Conservation (phyloP, 2,113 vertebrate species). For the human (Homo sapiens) region DNA sequence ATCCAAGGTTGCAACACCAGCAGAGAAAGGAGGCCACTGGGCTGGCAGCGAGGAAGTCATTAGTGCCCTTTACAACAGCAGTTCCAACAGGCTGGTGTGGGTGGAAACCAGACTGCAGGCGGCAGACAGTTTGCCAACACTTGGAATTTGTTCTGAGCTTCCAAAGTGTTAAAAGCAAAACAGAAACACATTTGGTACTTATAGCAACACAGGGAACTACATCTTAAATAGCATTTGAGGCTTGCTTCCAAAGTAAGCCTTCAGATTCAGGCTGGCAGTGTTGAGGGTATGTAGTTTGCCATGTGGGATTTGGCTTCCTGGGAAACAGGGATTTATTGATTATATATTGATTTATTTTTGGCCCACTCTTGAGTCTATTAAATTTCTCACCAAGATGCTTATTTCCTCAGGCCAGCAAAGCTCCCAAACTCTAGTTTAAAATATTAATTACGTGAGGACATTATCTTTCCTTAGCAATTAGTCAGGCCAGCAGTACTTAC, state of each 20-base stretch:
- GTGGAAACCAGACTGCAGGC: constrained; percentile 50
- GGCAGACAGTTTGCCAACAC: constrained; percentile 44
- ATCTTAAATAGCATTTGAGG: background rate
- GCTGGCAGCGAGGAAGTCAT: background rate
- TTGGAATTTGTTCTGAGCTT: constrained; percentile 14
- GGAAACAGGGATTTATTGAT: background rate
- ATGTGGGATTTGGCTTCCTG: background rate
- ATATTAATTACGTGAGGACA: background rate
- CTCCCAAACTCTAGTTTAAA: background rate
- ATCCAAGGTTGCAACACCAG: rapidly evolving
- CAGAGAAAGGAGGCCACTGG: background rate
- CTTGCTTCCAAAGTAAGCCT: background rate
- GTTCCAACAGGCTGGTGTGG: background rate
- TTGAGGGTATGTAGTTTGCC: background rate
- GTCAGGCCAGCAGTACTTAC: background rate
- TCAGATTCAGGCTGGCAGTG: background rate
- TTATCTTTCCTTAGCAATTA: background rate
- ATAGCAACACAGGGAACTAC: background rate
- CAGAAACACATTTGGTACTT: constrained; percentile 49
- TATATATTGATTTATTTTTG: background rate
- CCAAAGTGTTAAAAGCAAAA: constrained; percentile 66
- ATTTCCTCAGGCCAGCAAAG: background rate
- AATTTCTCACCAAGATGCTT: background rate
- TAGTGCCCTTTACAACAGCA: background rate
- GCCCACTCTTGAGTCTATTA: background rate